Evolutionary conservation across 2,797 vertebrate genomes (phyloP), one percentile per base, ranked within the genome.

Genomic region (Yasuhikotakia modesta): DNA sequence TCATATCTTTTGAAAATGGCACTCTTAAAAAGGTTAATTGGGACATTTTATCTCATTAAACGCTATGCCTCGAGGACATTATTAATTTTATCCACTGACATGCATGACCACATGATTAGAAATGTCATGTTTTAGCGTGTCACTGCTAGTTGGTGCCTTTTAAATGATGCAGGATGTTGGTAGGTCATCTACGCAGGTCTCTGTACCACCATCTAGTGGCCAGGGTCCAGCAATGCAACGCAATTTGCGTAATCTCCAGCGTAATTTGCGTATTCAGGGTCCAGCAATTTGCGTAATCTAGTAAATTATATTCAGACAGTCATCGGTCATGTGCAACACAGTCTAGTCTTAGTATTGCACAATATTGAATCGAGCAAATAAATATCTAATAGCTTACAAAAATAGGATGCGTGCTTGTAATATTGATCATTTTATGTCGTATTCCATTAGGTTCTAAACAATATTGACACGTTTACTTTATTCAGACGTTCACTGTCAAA

Each of bases 21-120:
- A 75, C 71, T 73, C 35, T 72, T 74, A 52, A 76, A 79, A 82
- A 82, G 81, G 81, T 82, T 82, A 72, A 79, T 81, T 78, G 79
- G 76, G 68, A 76, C 57, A 61, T 79, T 76, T 68, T 73, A 79
- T 68, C 63, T 81, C 60, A 81, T 84, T 81, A 81, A 84, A 81
- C 76, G 69, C 69, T 69, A 68, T 48, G 65, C 76, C 79, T 84
- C 68, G 30, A 69, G 82, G 82, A 76, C 21, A 48, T 63, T 32
- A 79, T 81, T 69, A 52, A 64, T 79, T 84, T 35, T 46, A 68
- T 22, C 63, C 19, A 17, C 27, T 76, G 82, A 76, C 76, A 76
- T 58, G 24, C 75, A 79, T 73, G 65, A 65, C 48, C 79, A 68
- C 79, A 61, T 81, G 67, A 81, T 48, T 53, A 74, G 64, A 50